Conservation (phyloP, 2,113 vertebrate species). For the Boleophthalmus pectinirostris region DNA sequence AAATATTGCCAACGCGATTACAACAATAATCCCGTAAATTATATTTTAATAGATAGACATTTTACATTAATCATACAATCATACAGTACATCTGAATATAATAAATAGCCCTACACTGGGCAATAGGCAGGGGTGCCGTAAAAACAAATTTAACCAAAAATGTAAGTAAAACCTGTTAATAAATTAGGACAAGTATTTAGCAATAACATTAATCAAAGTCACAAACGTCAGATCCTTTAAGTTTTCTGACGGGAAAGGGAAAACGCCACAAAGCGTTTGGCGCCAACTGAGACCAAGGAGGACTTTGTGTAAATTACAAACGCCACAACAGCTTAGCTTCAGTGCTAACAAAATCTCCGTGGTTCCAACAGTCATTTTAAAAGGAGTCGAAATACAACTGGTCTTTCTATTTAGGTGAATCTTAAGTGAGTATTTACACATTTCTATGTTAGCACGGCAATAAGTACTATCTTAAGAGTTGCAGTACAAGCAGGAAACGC, state of each 20-base stretch:
- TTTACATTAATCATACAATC: too few species aligned
- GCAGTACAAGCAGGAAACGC: neutral
- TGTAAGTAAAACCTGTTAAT: too few species aligned
- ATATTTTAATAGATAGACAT: too few species aligned
- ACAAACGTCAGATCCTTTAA: too few species aligned
- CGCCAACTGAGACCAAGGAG: neutral
- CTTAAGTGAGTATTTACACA: neutral
- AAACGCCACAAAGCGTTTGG: neutral
- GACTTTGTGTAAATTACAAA: too few species aligned
- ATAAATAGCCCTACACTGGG: too few species aligned
- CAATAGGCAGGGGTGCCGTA: too few species aligned
- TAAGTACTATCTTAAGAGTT: neutral
- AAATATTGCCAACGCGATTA: neutral
- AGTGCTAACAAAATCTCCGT: neutral
- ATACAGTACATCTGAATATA: too few species aligned
- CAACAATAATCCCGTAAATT: neutral
- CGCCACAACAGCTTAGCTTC: neutral
- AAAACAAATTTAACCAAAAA: too few species aligned
- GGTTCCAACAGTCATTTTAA: neutral
- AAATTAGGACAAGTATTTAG: too few species aligned
- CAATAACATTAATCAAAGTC: too few species aligned
- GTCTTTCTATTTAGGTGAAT: neutral
- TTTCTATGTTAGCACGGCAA: neutral
- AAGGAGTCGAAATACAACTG: neutral
- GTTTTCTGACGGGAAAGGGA: neutral